Evolutionary conservation across 2,113 vertebrate species (phyloP), one percentile per base, ranked within the genome.

Genomic region (Colaptes auratus): DNA sequence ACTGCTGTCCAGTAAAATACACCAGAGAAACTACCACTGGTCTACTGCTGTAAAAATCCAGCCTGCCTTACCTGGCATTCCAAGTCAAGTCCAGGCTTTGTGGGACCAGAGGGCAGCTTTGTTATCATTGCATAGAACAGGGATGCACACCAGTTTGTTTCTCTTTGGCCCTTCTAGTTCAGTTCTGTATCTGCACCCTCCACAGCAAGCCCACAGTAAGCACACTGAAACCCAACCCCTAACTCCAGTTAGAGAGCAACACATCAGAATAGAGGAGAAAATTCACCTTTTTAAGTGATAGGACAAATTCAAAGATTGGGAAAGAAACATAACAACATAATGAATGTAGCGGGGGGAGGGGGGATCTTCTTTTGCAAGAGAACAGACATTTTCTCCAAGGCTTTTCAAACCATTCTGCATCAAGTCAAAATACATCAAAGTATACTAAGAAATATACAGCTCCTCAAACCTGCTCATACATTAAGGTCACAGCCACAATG

Each of bases 61-160:
- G 17, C 12, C 27, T 64, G 31, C 25, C 36, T 58, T 53, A n/a
- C 7, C 14, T 25, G 15, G 17, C 0, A 0, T 24, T 14, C 16
- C 8, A 2, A 60, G 6, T 4, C 14, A 76, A 61, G 13, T 1
- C 25, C 31, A 78, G 8, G 4, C 42, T 44, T 39, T 24, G 3
- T 8, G 82, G 12, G 12, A 39, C 14, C 35, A 85, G 11, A 12
- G 27, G 31, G 80, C 64, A 74, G 31, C 6, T 53, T 56, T 23
- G 5, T 66, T 42, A 67, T 1, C 10, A 12, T 28, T 69, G 6
- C 15, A 12, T 0, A 59, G n/a, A 6, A 35, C 30, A 64, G 12
- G 3, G 39, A 50, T 12, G 11, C n/a, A 56, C 9, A 31, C 0
- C 1, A 1, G 12, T 20, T 58, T 63, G 9, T 12, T 91, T 84